Evolutionary conservation across 2,113 vertebrate genomes (phyloP).

Genomic region (Aptenodytes forsteri): DNA sequence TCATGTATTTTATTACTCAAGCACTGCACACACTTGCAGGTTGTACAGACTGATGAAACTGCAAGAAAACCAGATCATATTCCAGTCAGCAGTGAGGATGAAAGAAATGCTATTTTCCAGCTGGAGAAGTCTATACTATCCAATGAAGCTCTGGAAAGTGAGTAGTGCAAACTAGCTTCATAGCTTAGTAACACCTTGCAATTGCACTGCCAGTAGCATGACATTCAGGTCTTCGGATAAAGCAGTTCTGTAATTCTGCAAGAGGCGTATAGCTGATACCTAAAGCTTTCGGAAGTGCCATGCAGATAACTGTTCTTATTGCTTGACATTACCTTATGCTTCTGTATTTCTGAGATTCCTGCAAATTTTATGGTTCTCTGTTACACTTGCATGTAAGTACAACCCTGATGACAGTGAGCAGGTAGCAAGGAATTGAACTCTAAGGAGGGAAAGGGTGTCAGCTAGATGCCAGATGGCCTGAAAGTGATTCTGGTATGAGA

Average conservation of each 20-base stretch:
- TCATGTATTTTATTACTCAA: background rate
- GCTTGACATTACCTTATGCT: background rate
- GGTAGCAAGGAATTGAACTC: background rate
- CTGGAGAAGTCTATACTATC: constrained; percentile 83
- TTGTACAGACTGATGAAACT: constrained; percentile 92
- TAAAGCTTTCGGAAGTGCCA: background rate
- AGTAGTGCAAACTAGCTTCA: constrained; percentile 33
- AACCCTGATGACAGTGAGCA: background rate
- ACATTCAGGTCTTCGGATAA: background rate
- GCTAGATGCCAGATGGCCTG: background rate
- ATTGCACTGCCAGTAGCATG: background rate
- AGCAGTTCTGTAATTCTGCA: background rate
- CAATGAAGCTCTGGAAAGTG: constrained; percentile 82
- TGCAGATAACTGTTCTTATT: background rate
- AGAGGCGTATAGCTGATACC: background rate
- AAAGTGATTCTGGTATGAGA: background rate
- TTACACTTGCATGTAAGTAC: rapidly evolving
- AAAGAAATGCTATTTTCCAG: constrained; percentile 87
- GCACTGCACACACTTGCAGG: constrained; percentile 67
- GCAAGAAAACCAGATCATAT: constrained; percentile 89
- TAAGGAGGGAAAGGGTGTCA: background rate
- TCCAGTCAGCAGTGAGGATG: constrained; percentile 91
- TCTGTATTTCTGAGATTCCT: background rate
- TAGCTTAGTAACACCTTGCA: background rate
- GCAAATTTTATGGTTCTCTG: background rate